Evolutionary conservation across 2,888 invertebrate species (phyloP).

Genomic region (Bembecia ichneumoniformis): DNA sequence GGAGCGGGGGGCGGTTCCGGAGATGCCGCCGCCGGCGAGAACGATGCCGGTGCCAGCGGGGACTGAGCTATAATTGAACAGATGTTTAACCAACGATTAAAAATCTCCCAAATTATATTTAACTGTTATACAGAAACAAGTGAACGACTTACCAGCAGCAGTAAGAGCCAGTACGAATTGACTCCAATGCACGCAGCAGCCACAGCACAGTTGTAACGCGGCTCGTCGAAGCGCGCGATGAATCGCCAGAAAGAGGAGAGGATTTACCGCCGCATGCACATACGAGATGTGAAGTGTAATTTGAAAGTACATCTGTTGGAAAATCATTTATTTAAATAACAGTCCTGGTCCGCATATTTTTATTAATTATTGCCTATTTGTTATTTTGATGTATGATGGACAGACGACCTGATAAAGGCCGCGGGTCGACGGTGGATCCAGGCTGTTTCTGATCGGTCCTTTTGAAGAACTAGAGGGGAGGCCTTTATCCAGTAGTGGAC

Average conservation of each 20-base stretch:
- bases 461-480: no score
- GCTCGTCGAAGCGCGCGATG: constrained; percentile 83
- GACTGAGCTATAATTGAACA: constrained; percentile 52
- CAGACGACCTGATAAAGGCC: no score
- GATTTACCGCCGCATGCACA: constrained; percentile 89
- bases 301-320: constrained; percentile 71
- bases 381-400: no score
- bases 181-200: constrained; percentile 77
- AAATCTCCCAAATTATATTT: neutral
- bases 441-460: no score
- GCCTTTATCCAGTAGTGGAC: no score
- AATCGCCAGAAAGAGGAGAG: constrained; percentile 82
- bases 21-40: constrained; percentile 70
- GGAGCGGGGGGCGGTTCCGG: constrained; percentile 75
- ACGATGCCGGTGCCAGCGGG: constrained; percentile 73
- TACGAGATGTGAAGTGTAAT: constrained; percentile 90
- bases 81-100: neutral
- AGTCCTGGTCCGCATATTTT: no score
- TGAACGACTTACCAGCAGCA: constrained; percentile 48
- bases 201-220: constrained; percentile 81
- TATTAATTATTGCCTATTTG: no score
- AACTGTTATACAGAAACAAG: neutral
- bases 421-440: no score
- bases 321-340: neutral
- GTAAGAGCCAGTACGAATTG: constrained; percentile 72